These are phyloP conservation scores for Siniperca chuatsi DNA, from an alignment of 2,113 vertebrate species.

Conservation along the genomic window DNA sequence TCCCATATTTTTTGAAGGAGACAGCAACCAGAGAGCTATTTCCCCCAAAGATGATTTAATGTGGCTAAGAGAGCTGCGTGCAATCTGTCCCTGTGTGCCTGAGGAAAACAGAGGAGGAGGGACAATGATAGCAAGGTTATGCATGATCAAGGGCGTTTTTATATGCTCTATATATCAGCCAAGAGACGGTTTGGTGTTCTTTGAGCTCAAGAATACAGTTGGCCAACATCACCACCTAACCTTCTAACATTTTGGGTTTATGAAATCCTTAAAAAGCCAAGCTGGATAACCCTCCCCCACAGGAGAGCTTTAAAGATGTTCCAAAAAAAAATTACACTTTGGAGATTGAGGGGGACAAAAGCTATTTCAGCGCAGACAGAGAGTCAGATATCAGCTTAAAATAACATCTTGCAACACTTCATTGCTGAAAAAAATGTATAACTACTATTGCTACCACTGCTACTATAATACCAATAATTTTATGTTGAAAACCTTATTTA, in stretches of 20 bases:
- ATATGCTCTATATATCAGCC: slow-evolving; percentile 36
- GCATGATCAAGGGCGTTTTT: slow-evolving; percentile 28
- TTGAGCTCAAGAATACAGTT: slow-evolving; percentile 29
- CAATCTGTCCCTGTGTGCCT: slow-evolving; percentile 37
- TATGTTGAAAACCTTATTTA: background rate
- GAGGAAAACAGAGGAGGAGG: slow-evolving; percentile 24
- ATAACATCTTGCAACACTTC: background rate
- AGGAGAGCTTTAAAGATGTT: background rate
- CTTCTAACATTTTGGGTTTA: slow-evolving; percentile 14
- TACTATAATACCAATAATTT: background rate
- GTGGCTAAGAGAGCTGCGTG: slow-evolving; percentile 26
- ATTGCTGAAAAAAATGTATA: background rate
- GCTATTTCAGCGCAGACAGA: background rate
- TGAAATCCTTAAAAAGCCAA: slow-evolving; percentile 18
- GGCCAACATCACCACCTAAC: slow-evolving; percentile 3
- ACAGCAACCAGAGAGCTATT: slow-evolving; percentile 53
- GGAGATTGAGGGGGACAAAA: no score
- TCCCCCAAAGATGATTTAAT: slow-evolving; percentile 62
- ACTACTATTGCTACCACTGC: background rate
- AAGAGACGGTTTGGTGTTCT: slow-evolving; percentile 20
- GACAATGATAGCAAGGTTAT: slow-evolving; percentile 8
- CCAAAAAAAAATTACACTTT: background rate
- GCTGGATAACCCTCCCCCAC: background rate
- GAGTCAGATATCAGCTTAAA: slow-evolving; percentile 10
- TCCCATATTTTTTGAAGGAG: slow-evolving; percentile 42